Conservation (phyloP, 1,140 invertebrate genomes). For the Lysiphlebus fabarum region DNA sequence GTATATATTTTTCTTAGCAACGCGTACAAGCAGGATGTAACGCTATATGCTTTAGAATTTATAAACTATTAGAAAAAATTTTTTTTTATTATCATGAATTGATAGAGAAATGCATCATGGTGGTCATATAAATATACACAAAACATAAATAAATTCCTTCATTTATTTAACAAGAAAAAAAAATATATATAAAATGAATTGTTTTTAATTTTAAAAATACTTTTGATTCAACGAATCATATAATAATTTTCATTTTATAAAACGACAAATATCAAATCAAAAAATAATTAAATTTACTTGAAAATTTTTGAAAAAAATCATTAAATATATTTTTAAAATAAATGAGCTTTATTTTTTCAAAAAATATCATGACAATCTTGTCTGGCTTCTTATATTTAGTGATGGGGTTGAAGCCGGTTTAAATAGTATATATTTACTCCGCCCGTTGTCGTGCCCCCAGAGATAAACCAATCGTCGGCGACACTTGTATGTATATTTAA, state of each 20-base stretch:
- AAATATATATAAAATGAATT: too few species aligned
- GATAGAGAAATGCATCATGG: conserved; percentile 16
- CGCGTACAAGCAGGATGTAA: conserved; percentile 21
- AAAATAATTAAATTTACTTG: too few species aligned
- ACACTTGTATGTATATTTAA: not conserved
- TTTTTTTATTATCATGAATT: conserved; percentile 10
- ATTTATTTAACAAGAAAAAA: not conserved
- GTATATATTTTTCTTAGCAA: not conserved
- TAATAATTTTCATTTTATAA: too few species aligned
- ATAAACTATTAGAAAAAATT: conserved; percentile 2
- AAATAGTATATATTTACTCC: conserved; percentile 22
- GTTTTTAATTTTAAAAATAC: too few species aligned
- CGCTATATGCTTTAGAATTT: conserved; percentile 19
- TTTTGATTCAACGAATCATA: too few species aligned
- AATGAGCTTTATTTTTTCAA: too few species aligned
- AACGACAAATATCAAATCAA: too few species aligned
- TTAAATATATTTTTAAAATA: too few species aligned
- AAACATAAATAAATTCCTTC: not conserved
- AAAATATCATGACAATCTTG: too few species aligned
- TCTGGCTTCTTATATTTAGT: not conserved
- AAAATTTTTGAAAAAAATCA: too few species aligned
- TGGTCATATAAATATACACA: conserved; percentile 15
- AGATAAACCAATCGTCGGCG: conserved; percentile 28
- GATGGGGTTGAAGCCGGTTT: conserved; percentile 8
- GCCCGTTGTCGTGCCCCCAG: conserved; percentile 21